Evolutionary conservation across 2,113 vertebrate genomes (phyloP).

Genomic region (Sinocyclocheilus rhinocerous): DNA sequence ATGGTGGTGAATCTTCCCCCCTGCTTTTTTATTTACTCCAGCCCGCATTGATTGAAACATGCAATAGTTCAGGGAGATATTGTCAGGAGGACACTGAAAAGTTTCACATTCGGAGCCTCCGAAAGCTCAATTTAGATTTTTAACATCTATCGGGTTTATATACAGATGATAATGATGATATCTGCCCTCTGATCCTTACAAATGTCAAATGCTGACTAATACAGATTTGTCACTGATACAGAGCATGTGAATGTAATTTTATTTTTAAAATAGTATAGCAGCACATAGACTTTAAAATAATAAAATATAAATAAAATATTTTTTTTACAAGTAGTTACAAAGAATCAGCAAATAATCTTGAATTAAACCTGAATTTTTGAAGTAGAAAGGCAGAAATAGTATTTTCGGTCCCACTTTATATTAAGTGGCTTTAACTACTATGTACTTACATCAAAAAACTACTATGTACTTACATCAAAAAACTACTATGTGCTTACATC

Average conservation of each 20-base stretch:
- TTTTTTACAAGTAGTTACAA: no score
- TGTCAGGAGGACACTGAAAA: constrained; percentile 83
- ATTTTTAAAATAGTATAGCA: not conserved
- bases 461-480: no score
- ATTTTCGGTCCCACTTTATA: no score
- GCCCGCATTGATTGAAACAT: constrained; percentile 87
- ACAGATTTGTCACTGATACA: not conserved
- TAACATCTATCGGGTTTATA: not conserved
- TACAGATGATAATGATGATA: not conserved
- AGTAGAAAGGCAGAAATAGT: no score
- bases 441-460: no score
- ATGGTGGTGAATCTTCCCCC: constrained; percentile 86
- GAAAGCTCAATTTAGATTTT: constrained; percentile 28
- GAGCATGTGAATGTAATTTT: not conserved
- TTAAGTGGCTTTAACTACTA: no score
- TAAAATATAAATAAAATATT: no score
- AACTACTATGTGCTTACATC: no score
- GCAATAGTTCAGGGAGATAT: constrained; percentile 81
- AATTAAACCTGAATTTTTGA: no score
- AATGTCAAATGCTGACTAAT: not conserved
- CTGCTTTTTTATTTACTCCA: constrained; percentile 83
- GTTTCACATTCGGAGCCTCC: constrained; percentile 76
- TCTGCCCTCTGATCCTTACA: not conserved
- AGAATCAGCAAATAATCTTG: no score
- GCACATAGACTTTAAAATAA: not conserved